Conservation (phyloP, 2,797 vertebrate species). For the Hypotaenidia okinawae region DNA sequence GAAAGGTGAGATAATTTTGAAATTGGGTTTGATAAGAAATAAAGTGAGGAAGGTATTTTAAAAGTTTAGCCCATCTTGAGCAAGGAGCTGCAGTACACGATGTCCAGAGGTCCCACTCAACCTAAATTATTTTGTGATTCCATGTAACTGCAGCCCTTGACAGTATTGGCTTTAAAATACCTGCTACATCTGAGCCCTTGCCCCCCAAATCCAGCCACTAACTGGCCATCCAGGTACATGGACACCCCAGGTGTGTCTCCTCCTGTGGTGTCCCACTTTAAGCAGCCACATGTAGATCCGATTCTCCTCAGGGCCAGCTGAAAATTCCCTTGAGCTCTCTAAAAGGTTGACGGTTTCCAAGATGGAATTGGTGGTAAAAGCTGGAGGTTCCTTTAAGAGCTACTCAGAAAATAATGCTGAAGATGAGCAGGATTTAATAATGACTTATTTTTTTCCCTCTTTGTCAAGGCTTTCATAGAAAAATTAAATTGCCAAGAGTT, state of each 20-base stretch:
- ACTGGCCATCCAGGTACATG: fast-evolving
- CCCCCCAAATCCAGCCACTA: not conserved
- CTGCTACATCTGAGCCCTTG: not conserved
- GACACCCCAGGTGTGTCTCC: not conserved
- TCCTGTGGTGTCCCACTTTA: not conserved
- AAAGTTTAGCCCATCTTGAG: not conserved
- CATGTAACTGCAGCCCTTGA: not conserved
- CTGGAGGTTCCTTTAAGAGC: not conserved
- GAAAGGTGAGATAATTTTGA: not conserved
- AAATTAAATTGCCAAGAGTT: conserved; percentile 35
- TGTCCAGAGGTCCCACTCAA: not conserved
- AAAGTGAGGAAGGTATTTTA: not conserved
- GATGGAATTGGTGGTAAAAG: not conserved
- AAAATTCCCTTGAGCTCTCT: not conserved
- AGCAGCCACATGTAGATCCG: not conserved
- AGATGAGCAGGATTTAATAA: conserved; percentile 1
- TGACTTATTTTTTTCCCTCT: not conserved
- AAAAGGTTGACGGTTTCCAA: not conserved
- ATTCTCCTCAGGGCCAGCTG: not conserved
- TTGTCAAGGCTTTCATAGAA: conserved; percentile 14
- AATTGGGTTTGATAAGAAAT: not conserved
- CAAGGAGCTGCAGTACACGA: not conserved
- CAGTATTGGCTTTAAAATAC: not conserved
- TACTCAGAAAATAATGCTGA: not conserved
- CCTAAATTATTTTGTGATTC: not conserved